These are phyloP conservation scores for Mayetiola destructor DNA, from an alignment of 2,888 invertebrate species.

Conservation along the genomic window DNA sequence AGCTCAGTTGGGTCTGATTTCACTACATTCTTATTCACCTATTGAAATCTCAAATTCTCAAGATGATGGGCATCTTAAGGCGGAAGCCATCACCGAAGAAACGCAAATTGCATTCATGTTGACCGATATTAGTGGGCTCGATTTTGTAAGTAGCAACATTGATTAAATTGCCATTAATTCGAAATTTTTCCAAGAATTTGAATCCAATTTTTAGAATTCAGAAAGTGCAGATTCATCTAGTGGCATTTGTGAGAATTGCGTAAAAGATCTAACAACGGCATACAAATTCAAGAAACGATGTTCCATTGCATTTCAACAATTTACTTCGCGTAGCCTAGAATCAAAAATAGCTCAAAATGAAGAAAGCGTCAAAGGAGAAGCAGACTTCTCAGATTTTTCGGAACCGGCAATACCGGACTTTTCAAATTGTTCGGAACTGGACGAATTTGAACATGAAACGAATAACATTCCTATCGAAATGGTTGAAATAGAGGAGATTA, in stretches of 20 bases:
- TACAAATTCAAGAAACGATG: conserved; percentile 31
- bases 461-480: conserved; percentile 25
- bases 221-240: no score
- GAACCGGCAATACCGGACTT: neutral
- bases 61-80: no score
- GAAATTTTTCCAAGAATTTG: no score
- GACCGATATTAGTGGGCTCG: no score
- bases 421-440: neutral
- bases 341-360: neutral
- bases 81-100: no score
- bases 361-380: neutral
- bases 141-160: no score
- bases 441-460: neutral
- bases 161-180: no score
- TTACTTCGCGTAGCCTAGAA: conserved; percentile 17
- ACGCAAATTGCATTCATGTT: no score
- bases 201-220: no score
- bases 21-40: no score
- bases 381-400: neutral
- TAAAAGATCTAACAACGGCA: conserved; percentile 26
- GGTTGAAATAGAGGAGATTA: conserved; percentile 28
- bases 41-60: no score
- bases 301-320: conserved; percentile 28
- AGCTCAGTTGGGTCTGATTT: no score
- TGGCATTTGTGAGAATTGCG: conserved; percentile 30